These are phyloP conservation scores for Limenitis camilla DNA, from an alignment of 2,888 invertebrate species.

Conservation along the genomic window DNA sequence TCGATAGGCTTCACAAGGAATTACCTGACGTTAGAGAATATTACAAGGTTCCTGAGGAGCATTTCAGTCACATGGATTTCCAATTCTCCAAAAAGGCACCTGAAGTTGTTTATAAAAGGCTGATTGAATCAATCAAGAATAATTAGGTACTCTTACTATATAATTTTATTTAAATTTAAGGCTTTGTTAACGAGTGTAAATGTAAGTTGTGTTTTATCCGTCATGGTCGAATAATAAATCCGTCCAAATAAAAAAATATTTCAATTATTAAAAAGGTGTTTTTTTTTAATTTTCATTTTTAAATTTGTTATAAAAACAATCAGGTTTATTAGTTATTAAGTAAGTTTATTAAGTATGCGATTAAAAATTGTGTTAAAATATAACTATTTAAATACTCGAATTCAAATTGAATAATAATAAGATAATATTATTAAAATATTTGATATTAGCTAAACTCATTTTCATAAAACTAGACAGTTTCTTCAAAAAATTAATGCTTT, in stretches of 20 bases:
- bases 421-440: too few species aligned
- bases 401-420: too few species aligned
- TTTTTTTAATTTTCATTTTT: too few species aligned
- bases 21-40: conserved; percentile 73
- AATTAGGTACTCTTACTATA: conserved; percentile 23
- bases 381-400: too few species aligned
- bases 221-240: conserved; percentile 16
- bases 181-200: background rate
- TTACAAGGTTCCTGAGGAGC: conserved; percentile 70
- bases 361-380: too few species aligned
- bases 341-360: too few species aligned
- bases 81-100: conserved; percentile 55
- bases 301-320: too few species aligned
- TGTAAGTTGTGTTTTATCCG: conserved; percentile 10
- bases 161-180: conserved; percentile 25
- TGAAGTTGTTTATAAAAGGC: conserved; percentile 47
- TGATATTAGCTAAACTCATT: too few species aligned
- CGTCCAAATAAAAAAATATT: conserved; percentile 18
- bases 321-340: too few species aligned
- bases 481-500: too few species aligned
- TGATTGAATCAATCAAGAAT: conserved; percentile 50
- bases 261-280: background rate
- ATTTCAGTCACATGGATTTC: conserved; percentile 66
- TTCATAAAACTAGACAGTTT: too few species aligned
- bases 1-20: conserved; percentile 66